These are phyloP conservation scores for Mesorhabditis belari DNA, from an alignment of 2,888 invertebrate species.

Conservation along the genomic window DNA sequence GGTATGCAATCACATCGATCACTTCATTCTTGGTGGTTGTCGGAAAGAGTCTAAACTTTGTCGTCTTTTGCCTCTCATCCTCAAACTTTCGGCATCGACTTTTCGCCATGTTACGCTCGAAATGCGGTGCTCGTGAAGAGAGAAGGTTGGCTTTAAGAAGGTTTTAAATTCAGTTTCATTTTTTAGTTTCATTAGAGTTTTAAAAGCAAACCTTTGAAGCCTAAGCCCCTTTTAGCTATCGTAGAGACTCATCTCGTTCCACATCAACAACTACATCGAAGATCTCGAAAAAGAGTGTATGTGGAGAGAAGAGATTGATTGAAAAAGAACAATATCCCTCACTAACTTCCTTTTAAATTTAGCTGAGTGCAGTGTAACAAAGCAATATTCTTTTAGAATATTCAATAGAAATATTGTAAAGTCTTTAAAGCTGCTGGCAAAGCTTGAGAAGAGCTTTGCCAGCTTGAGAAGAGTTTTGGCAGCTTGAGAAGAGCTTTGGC, in stretches of 20 bases:
- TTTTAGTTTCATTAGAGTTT: too few species aligned
- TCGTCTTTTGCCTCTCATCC: constrained; percentile 41
- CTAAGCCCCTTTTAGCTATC: not conserved
- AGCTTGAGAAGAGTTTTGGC: too few species aligned
- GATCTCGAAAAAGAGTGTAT: not conserved
- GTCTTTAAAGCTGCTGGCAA: too few species aligned
- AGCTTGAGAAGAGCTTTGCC: too few species aligned
- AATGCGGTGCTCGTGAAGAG: constrained; percentile 21
- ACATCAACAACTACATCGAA: not conserved
- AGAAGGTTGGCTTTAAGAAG: constrained; percentile 4
- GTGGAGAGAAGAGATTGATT: too few species aligned
- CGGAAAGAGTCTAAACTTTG: constrained; percentile 44
- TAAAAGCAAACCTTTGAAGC: not conserved
- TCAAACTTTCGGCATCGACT: constrained; percentile 34
- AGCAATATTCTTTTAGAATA: too few species aligned
- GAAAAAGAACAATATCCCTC: too few species aligned
- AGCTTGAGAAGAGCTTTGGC: too few species aligned
- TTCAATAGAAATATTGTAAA: too few species aligned
- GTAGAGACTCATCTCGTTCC: not conserved
- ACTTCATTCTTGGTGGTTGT: constrained; percentile 37
- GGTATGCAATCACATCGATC: constrained; percentile 23
- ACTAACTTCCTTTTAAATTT: too few species aligned
- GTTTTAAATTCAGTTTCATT: not conserved
- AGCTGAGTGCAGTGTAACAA: too few species aligned
- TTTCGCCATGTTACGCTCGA: constrained; percentile 19